Percentiles rank a stretch among this genome's conserved stretches.
phyloP scores from a whole-genome alignment of 2,113 vertebrate genomes.

The Setophaga coronata region DNA sequence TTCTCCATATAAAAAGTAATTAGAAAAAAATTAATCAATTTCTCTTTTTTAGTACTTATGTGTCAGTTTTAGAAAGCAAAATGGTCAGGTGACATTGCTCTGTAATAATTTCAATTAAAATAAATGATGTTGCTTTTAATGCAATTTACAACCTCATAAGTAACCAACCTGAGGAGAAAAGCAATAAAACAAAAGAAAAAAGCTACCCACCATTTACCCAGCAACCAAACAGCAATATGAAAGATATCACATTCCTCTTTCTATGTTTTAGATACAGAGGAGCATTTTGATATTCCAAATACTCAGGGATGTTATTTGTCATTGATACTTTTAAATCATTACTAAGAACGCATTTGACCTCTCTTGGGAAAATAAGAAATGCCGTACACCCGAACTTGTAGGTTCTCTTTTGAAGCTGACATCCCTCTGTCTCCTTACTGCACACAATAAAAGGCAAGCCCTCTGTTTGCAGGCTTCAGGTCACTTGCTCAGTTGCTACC shows the following conservation, averaged over 20 bases:
- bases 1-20: background rate
- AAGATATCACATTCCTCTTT: background rate
- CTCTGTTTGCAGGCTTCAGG: background rate
- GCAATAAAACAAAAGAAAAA: background rate
- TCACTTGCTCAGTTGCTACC: background rate
- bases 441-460: background rate
- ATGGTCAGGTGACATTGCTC: background rate
- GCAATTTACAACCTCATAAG: background rate
- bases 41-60: background rate
- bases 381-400: rapidly evolving
- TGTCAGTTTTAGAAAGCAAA: background rate
- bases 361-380: background rate
- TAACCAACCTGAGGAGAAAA: background rate
- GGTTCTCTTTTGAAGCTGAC: background rate
- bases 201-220: background rate
- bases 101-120: background rate
- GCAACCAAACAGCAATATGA: background rate
- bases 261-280: background rate
- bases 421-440: background rate
- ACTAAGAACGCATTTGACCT: background rate
- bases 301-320: background rate
- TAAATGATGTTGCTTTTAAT: background rate
- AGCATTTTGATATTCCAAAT: background rate
- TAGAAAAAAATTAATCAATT: background rate
- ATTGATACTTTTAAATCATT: background rate